Evolutionary conservation across 2,113 vertebrate species (phyloP), one percentile per base, ranked within the genome.

Genomic region (Gymnogyps californianus): DNA sequence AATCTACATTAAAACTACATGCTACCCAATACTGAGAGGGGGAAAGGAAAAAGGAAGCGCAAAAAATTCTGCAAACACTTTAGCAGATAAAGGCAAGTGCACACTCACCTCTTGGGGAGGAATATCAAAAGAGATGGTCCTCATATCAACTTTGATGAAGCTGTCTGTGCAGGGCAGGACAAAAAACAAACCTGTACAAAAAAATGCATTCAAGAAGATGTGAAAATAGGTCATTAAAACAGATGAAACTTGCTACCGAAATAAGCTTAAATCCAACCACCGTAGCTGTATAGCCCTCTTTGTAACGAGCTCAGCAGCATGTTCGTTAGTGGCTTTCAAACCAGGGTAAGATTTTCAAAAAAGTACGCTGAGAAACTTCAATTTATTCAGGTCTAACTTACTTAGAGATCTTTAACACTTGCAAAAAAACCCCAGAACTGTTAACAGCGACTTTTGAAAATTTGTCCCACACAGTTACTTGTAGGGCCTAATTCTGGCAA

Each of bases 71-170:
- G 49, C 57, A 46, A 51, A 44, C 16, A 19, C 31, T 76, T 64
- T 0, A 64, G 32, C 16, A 77, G 67, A 44, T 7, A 61, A 81
- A 55, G 38, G 29, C 24, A 75, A 82, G 58, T 64, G 24, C 29
- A 49, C 16, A 85, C 97, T 91, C 97, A 99, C 99, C 98, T 99
- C 99, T 92, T 99, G 99, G 12, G 99, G 99, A 21, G 99, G 99
- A 83, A 99, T 99, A 90, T 99, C 99, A 17, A 99, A 99, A 32
- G 99, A 99, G 94, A 99, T 98, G 51, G 99, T 99, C 85, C 99
- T 99, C 99, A 99, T 99, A 98, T 99, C 99, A 97, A 99, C 99
- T 59, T 99, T 99, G 96, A 99, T 99, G 87, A 99, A 99, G 97
- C 97, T 99, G 98, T 99, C 99, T 3, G 99, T 99, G 98, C 99